These are phyloP conservation scores for Conops quadrifasciatus DNA, from an alignment of 2,888 invertebrate genomes.

Conservation along the genomic window DNA sequence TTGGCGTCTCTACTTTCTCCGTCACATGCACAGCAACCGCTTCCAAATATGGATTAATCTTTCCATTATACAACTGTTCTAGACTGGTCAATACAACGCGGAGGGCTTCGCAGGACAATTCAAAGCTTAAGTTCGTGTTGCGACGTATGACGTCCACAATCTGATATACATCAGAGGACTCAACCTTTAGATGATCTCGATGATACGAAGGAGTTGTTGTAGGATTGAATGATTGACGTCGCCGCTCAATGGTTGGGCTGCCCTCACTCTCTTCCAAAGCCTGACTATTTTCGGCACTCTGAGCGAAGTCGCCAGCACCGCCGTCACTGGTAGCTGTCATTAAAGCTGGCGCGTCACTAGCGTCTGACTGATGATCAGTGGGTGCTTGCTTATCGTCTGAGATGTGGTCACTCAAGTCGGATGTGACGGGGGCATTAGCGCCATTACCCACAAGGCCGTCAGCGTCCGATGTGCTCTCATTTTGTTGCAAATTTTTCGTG, in stretches of 20 bases:
- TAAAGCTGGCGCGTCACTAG: slow-evolving; percentile 47
- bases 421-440: slow-evolving; percentile 34
- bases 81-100: slow-evolving; percentile 75
- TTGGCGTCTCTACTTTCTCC: slow-evolving; percentile 71
- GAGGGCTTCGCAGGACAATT: slow-evolving; percentile 84
- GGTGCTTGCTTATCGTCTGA: slow-evolving; percentile 34
- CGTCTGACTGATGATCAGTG: slow-evolving; percentile 51
- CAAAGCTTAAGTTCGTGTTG: slow-evolving; percentile 86
- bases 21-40: slow-evolving; percentile 71
- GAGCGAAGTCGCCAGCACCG: slow-evolving; percentile 42
- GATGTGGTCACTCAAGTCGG: slow-evolving; percentile 46
- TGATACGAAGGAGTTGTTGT: slow-evolving; percentile 44
- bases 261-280: slow-evolving; percentile 62
- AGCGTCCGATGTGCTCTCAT: slow-evolving; percentile 45
- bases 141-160: slow-evolving; percentile 82
- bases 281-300: slow-evolving; percentile 58
- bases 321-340: slow-evolving; percentile 34
- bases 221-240: slow-evolving; percentile 38
- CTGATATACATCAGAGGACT: slow-evolving; percentile 72
- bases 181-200: slow-evolving; percentile 56
- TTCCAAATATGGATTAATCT: slow-evolving; percentile 70
- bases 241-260: slow-evolving; percentile 52
- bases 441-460: slow-evolving; percentile 33
- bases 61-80: slow-evolving; percentile 69
- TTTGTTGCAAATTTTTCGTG: slow-evolving; percentile 44